These are phyloP conservation scores for Stramonita haemastoma DNA, from an alignment of 2,888 invertebrate species.

Conservation along the genomic window DNA sequence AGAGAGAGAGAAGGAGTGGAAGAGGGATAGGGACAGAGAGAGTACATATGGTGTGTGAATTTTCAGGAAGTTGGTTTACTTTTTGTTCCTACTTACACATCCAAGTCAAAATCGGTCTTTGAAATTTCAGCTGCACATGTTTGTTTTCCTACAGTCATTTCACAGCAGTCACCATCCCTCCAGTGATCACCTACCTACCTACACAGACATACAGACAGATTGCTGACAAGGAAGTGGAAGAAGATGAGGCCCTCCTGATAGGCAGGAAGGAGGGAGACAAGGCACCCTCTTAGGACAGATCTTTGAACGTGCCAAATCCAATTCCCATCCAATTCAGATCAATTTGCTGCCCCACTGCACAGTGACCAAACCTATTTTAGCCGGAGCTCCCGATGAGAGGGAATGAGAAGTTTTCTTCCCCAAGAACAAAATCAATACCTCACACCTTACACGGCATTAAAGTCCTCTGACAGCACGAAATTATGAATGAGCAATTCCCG, in stretches of 20 bases:
- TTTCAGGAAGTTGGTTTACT: no score
- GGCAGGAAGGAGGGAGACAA: not conserved
- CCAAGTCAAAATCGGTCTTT: no score
- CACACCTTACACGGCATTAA: slow-evolving; percentile 13
- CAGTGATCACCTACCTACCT: no score
- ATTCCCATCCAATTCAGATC: not conserved
- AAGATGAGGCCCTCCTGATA: not conserved
- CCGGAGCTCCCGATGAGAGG: not conserved
- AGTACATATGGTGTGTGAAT: not conserved
- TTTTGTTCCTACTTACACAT: no score
- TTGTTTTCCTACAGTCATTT: no score
- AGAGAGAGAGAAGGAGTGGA: not conserved
- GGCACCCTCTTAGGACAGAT: not conserved
- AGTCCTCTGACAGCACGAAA: not conserved
- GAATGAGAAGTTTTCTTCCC: slow-evolving; percentile 16
- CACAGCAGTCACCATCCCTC: no score
- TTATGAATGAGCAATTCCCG: not conserved
- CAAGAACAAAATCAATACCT: slow-evolving; percentile 4
- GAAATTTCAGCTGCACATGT: no score
- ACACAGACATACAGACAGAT: not conserved
- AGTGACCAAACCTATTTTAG: not conserved
- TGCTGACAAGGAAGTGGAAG: not conserved
- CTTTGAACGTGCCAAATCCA: not conserved
- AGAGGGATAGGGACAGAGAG: not conserved
- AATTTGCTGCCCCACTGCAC: not conserved